Base-by-base conservation (phyloP, 2,113 vertebrate genomes). In the Marmota flaviventris region DNA sequence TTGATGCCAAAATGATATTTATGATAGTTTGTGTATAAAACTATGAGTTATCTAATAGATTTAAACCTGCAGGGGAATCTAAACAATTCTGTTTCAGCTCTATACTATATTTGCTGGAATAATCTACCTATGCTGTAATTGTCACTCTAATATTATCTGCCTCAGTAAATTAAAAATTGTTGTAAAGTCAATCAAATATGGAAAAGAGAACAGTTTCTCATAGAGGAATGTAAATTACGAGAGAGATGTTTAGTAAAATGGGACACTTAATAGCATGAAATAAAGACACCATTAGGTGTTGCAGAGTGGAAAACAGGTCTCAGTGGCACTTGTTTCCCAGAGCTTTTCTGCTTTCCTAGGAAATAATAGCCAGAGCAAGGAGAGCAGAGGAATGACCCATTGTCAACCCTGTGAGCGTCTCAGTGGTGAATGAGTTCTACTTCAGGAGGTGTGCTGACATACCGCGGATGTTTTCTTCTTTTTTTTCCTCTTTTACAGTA, bases 181-280 rank as follows among this genome's bases (percentile, higher is more conserved):
- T 92, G 61, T 2, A 75, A 58, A 92, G 72, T 13, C 65, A 93
- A 17, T 81, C 73, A 75, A 89, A 94, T 86, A 72, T 8, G 29
- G 37, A 85, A 89, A 89, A 70, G n/a, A 81, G 77, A 78, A 42
- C n/a, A 7, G 56, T 93, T 78, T 95, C 39, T 91, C 51, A n/a
- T 13, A 65, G 18, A 89, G 39, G 67, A 92, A 90, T 63, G 45
- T 53, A 91, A 72, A 93, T 94, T 94, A 45, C 48, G 88, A 91
- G 22, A n/a, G 32, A 93, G 22, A 63, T 29, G 6, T 53, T 83
- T 87, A 77, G 37, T 61, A 78, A 96, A 88, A 94, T 4, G 69
- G 25, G 17, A 90, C 34, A 93, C 27, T 91, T 81, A 88, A 56
- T 14, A 69, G 53, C 34, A 61, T 69, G 16, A 61, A 25, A 51